A percentile compares a stretch with the other conserved stretches of the same genome.
phyloP scores from a whole-genome alignment of 2,797 vertebrate genomes.

The Galaxias olidus region DNA sequence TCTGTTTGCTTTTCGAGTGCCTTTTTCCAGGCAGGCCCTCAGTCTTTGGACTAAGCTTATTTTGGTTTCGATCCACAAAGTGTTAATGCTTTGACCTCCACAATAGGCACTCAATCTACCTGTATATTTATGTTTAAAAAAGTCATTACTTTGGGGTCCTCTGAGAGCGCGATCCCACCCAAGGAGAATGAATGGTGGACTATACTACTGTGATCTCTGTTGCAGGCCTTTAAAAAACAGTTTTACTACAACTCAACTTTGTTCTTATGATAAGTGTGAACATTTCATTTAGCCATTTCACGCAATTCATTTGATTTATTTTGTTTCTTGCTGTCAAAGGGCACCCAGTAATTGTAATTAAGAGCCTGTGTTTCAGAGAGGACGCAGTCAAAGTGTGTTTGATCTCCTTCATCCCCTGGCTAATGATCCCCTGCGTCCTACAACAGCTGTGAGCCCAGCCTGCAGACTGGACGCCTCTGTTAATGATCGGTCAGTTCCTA shows the following conservation, averaged over 20 bases:
- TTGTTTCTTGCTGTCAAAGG: too few relatives aligned
- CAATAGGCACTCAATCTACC: background rate
- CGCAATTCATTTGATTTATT: too few relatives aligned
- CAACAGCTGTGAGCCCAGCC: slow-evolving; percentile 47
- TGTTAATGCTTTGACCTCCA: slow-evolving; percentile 3
- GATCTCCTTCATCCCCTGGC: slow-evolving; percentile 25
- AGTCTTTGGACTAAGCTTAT: background rate
- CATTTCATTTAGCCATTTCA: background rate
- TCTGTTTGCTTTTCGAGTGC: background rate
- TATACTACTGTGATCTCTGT: background rate
- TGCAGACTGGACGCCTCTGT: slow-evolving; percentile 48
- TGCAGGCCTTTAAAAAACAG: background rate
- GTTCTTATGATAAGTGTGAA: background rate
- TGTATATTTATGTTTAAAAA: slow-evolving; percentile 10
- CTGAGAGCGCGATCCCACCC: background rate
- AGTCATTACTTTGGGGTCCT: background rate
- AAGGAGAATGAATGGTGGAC: background rate
- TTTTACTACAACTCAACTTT: background rate
- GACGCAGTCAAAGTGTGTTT: too few relatives aligned
- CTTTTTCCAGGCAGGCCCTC: background rate
- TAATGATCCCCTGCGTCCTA: slow-evolving; percentile 7
- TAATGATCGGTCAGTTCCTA: slow-evolving; percentile 62
- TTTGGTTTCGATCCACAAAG: background rate
- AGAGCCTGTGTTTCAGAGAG: too few relatives aligned
- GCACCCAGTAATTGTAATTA: too few relatives aligned